A percentile compares a stretch with the other conserved stretches of the same genome.
These are phyloP conservation scores for Parnassius orleans DNA, from an alignment of 2,888 invertebrate genomes.

Conservation along the genomic window DNA sequence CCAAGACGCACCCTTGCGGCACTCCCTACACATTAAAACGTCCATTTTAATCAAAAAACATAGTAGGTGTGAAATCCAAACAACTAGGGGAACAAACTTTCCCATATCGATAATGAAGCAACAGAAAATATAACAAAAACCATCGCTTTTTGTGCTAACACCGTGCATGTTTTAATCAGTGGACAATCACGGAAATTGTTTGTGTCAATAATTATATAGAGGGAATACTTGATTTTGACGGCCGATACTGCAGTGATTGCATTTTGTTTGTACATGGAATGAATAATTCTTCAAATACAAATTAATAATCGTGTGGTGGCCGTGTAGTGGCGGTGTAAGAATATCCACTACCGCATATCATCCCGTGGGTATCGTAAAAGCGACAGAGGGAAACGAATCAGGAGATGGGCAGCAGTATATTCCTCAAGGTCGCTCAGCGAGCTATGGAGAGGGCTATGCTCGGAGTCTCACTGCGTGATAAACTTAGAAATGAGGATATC, in stretches of 20 bases:
- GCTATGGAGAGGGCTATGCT: no score
- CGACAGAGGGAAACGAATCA: no score
- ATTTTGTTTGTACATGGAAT: slow-evolving; percentile 39
- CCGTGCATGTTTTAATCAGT: slow-evolving; percentile 57
- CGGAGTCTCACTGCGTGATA: no score
- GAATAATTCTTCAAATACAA: no score
- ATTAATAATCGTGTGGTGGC: no score
- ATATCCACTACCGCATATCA: no score
- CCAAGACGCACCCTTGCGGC: slow-evolving; percentile 66
- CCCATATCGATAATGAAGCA: slow-evolving; percentile 78
- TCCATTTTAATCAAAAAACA: slow-evolving; percentile 72
- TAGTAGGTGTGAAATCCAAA: slow-evolving; percentile 77
- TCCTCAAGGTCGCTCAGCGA: no score
- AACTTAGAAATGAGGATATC: no score
- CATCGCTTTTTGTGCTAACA: slow-evolving; percentile 47
- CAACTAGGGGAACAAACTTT: slow-evolving; percentile 67
- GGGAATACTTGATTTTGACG: slow-evolving; percentile 49
- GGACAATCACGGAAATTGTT: slow-evolving; percentile 61
- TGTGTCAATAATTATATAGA: slow-evolving; percentile 62
- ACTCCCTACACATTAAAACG: slow-evolving; percentile 65
- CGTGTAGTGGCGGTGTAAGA: no score
- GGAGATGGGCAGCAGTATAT: no score
- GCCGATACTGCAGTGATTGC: slow-evolving; percentile 50
- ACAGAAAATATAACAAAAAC: slow-evolving; percentile 61
- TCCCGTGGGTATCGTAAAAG: no score